These are phyloP conservation scores for Micrasema minimum DNA, from an alignment of 1,140 invertebrate species.

Conservation along the genomic window DNA sequence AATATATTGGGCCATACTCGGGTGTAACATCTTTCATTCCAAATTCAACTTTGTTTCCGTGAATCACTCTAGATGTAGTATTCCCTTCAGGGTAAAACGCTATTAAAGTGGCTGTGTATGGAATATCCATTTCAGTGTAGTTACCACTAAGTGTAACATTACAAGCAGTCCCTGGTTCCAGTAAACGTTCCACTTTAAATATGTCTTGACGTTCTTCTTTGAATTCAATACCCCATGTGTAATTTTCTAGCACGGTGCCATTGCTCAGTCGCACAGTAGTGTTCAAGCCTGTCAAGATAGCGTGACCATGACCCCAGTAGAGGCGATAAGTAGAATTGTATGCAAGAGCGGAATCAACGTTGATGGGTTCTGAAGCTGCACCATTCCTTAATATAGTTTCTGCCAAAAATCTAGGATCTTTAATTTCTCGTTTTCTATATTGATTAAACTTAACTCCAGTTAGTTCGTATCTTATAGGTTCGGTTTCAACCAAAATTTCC, in stretches of 20 bases:
- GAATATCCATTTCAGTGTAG: constrained; percentile 75
- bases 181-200: constrained; percentile 68
- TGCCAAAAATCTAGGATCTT: constrained; percentile 68
- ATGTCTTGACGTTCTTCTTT: constrained; percentile 69
- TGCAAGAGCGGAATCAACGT: constrained; percentile 75
- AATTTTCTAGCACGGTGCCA: constrained; percentile 67
- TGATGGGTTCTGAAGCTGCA: constrained; percentile 63
- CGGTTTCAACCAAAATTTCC: constrained; percentile 81
- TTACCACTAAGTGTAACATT: constrained; percentile 81
- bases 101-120: constrained; percentile 76
- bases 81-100: constrained; percentile 75
- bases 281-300: constrained; percentile 77
- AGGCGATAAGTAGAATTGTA: constrained; percentile 76
- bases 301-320: constrained; percentile 82
- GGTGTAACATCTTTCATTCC: constrained; percentile 73
- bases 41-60: constrained; percentile 71
- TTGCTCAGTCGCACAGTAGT: constrained; percentile 74
- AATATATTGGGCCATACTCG: constrained; percentile 79
- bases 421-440: constrained; percentile 67
- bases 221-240: constrained; percentile 76
- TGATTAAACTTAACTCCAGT: constrained; percentile 72
- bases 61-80: constrained; percentile 65
- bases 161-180: constrained; percentile 80
- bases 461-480: constrained; percentile 80
- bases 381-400: constrained; percentile 73